Evolutionary conservation across 1,140 invertebrate genomes (phyloP), one percentile per base, ranked within the genome.

Genomic region (Neodiprion fabricii): DNA sequence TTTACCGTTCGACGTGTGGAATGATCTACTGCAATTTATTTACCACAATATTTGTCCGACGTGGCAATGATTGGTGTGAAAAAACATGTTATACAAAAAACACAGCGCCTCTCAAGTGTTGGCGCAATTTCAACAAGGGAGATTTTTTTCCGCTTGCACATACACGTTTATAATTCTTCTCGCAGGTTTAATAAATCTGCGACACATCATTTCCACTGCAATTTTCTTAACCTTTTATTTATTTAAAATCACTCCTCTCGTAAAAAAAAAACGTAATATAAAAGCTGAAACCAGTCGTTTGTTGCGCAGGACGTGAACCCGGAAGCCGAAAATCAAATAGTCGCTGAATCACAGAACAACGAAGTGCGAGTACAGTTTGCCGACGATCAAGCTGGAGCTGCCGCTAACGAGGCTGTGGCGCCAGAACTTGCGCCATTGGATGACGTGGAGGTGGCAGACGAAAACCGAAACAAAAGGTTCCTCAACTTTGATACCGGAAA

Each of bases 391-490:
- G 78, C 78, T 71, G 79, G 86, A 78, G 81, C 87, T 70, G 78
- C 88, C 74, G 81, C 84, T 71, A 89, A 84, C 76, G 89, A 91
- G 50, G 89, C 89, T 9, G 77, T 88, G 2, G 79, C 85, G 14
- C 82, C 89, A 9, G 89, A 88, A 70, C 84, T 90, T 17, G 88
- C 90, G 48, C 90, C 90, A 1, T 83, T 93, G 49, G 92, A 93
- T 21, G 87, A 89, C 77, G 88, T 89, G 9, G 90, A 91, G 68
- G 89, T 91, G 49, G 91, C 89, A 66, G 94, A 95, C 81, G 93
- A 95, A 81, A 93, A 94, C 84, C 91, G 94, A 81, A 93, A 95
- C 85, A 95, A 96, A 83, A 91, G 92, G 90, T 95, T 94, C 86
- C 89, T 94, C 77, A 93, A 90, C 84, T 95, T 95, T 82, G 90